Evolutionary conservation across 2,888 invertebrate genomes (phyloP).

Genomic region (Lepidocyrtinus sp.): DNA sequence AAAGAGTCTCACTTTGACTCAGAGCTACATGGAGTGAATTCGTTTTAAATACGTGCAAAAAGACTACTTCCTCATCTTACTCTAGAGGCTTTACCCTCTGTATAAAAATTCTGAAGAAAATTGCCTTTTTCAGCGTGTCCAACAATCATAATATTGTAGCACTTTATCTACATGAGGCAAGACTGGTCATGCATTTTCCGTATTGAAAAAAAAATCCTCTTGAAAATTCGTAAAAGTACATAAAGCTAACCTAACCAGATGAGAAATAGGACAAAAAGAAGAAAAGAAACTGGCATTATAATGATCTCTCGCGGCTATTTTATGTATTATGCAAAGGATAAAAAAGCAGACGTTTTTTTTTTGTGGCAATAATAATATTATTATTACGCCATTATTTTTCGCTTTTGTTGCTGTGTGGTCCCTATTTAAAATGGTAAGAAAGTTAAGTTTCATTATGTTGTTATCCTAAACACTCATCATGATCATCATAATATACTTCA

Average conservation of each 20-base stretch:
- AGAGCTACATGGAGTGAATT: background rate
- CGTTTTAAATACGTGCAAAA: background rate
- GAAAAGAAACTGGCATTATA: constrained; percentile 40
- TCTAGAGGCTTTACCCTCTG: no score
- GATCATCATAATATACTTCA: constrained; percentile 13
- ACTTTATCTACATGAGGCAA: constrained; percentile 11
- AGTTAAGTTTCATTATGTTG: constrained; percentile 30
- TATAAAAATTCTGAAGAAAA: constrained; percentile 4
- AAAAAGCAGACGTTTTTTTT: constrained; percentile 51
- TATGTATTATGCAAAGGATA: constrained; percentile 53
- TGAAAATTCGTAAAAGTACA: background rate
- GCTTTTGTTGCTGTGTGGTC: constrained; percentile 51
- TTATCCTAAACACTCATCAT: constrained; percentile 18
- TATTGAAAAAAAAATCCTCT: background rate
- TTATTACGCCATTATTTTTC: constrained; percentile 48
- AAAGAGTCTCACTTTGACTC: no score
- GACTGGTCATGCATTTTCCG: background rate
- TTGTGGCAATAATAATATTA: constrained; percentile 55
- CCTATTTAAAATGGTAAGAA: constrained; percentile 35
- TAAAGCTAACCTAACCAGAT: background rate
- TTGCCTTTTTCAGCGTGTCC: constrained; percentile 12
- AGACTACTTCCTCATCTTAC: constrained; percentile 12
- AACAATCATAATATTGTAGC: constrained; percentile 16
- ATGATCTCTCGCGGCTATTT: constrained; percentile 58
- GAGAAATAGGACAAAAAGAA: constrained; percentile 18